A percentile compares a stretch with the other conserved stretches of the same genome.
Evolutionary conservation across 2,888 invertebrate species (phyloP).

Genomic region (Sinodicranocentrus sp.): DNA sequence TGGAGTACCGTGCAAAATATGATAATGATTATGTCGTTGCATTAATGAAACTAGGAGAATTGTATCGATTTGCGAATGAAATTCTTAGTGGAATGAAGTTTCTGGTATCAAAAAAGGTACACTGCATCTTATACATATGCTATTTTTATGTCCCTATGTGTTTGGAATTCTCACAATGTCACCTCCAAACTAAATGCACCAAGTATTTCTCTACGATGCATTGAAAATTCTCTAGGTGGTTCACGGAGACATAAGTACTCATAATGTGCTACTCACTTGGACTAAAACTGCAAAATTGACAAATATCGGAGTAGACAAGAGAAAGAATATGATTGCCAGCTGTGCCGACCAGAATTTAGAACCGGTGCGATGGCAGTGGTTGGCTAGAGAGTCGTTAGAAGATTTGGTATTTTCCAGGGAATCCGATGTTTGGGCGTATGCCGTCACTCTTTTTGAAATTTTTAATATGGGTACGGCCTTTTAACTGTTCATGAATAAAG

Average conservation of each 20-base stretch:
- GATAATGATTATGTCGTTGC: too few species aligned
- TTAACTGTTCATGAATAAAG: background rate
- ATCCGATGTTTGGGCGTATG: background rate
- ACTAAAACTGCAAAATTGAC: background rate
- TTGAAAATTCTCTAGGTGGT: background rate
- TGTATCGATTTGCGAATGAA: background rate
- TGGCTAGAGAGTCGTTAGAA: background rate
- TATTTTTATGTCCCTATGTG: too few species aligned
- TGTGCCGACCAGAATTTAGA: background rate
- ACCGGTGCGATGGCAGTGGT: background rate
- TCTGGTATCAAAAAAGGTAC: background rate
- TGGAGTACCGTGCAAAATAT: too few species aligned
- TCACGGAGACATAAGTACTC: background rate
- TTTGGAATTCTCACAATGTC: too few species aligned
- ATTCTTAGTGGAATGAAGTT: background rate
- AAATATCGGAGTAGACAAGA: background rate
- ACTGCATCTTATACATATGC: background rate
- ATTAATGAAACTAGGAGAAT: background rate
- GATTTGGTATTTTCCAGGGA: background rate
- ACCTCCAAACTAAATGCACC: too few species aligned
- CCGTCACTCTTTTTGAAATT: background rate
- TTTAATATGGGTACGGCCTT: background rate
- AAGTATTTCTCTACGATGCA: too few species aligned
- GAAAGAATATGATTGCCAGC: background rate
- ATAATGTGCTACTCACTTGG: background rate